A percentile compares a stretch with the other conserved stretches of the same genome.
phyloP scores from a whole-genome alignment of 2,113 vertebrate genomes.

The Ardeotis arabs region DNA sequence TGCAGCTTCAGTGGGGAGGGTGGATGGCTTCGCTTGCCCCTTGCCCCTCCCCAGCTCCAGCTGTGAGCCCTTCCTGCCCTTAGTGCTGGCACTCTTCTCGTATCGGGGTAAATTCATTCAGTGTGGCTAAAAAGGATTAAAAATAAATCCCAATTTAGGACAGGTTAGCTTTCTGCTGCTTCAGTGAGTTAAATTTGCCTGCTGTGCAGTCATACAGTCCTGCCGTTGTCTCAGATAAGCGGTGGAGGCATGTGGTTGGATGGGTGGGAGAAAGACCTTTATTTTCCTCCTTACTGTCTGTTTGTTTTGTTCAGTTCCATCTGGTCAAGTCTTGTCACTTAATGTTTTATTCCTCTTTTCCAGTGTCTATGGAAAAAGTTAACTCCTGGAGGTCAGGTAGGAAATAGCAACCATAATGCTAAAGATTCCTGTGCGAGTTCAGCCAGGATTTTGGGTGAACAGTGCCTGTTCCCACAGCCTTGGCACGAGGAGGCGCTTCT shows the following conservation, averaged over 20 bases:
- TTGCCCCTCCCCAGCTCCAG: background rate
- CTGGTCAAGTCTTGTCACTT: background rate
- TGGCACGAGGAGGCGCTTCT: background rate
- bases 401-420: background rate
- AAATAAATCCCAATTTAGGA: background rate
- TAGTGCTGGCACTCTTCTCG: background rate
- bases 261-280: background rate
- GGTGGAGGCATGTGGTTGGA: background rate
- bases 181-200: background rate
- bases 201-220: background rate
- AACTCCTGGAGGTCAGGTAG: background rate
- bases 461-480: rapidly evolving
- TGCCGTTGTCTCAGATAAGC: rapidly evolving
- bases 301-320: background rate
- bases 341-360: background rate
- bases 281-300: background rate
- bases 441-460: background rate
- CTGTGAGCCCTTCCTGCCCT: background rate
- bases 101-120: background rate
- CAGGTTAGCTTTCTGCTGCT: background rate
- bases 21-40: background rate
- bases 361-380: background rate
- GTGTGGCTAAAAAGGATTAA: background rate
- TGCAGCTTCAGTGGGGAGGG: background rate
- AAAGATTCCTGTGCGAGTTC: rapidly evolving